Evolutionary conservation across 2,797 vertebrate genomes (phyloP), one percentile per base, ranked within the genome.

Genomic region (Cheirogaleus major): DNA sequence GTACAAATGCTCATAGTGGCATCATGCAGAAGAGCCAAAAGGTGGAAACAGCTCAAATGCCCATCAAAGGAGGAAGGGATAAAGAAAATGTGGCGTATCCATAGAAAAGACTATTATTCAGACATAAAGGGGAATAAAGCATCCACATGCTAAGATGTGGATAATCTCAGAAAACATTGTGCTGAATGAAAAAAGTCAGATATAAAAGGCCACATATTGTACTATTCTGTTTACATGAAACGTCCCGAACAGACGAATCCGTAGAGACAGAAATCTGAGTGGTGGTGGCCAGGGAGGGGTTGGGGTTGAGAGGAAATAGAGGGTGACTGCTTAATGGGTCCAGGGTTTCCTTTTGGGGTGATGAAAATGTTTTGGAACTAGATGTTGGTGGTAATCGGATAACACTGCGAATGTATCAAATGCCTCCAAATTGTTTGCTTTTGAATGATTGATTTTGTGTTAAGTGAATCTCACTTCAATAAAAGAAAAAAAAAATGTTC

Each of bases 111-210:
- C 38, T 25, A 30, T 27, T 32, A 25, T 65, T 43, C 7, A 35
- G 10, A 30, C 30, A 18, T 8, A 4, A 43, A 75, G 25, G 75
- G 59, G 41, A 25, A 9, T 10, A 2, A 48, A 43, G 50, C 10
- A 12, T 72, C 30, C 4, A 8, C 7, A 20, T 23, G 50, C 67
- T 22, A 8, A 2, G 0, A 5, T 1, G 0, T 5, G 76, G 83
- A 7, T 0, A 25, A 25, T 43, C 73, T 50, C 6, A 23, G 55
- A 20, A 45, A 78, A 84, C 15, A 13, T 2, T 3, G 1, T 4
- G 32, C 0, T 17, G 8, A 15, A 18, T 7, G n/a, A 59, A 75
- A 73, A 73, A 25, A 20, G 48, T 13, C 73, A 30, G 23, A 10
- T 22, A 13, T 12, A 3, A n/a, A 65, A 55, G 43, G 14, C 52